Base-by-base conservation (phyloP, 2,113 vertebrate genomes). In the Brienomyrus longianalis region DNA sequence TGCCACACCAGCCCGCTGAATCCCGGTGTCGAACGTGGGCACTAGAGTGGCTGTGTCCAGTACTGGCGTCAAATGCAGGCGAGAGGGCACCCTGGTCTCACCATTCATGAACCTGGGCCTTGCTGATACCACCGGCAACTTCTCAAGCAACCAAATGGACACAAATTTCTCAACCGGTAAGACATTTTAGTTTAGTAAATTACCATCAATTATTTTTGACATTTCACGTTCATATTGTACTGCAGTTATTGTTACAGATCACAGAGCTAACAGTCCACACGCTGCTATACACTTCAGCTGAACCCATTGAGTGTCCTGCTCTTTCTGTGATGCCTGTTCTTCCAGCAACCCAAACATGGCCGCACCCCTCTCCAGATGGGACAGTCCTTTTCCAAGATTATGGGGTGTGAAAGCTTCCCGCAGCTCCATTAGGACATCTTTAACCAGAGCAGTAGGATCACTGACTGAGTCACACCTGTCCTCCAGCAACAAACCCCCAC, bases 101-200 rank as follows among this genome's bases (percentile, higher is more conserved):
- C 90, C 90, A 17, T 89, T 93, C 23, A 92, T 88, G 66, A 91
- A 86, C 66, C 5, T 52, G 35, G 45, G 86, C 3, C 21, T 51
- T 3, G n/a, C 39, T 39, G 91, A 83, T 62, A 9, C 45, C 23
- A 70, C 89, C 3, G 13, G 84, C 9, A 84, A n/a, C 86, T 35
- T 51, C 31, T 86, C 31, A 70, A 62, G 88, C n/a, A 31, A 17
- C 85, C 62, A 52, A 88, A 52, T 89, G 91, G 2, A 45, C 89
- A 27, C 62, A 88, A 45, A 86, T 17, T 48, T 35, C 70, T 88
- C 45, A 54, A 7, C 51, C 35, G 92, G 92, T 92, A 27, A 85
- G 87, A 48, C 35, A 51, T 23, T 23, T 39, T 21, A 39, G 17
- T 9, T 83, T 45, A 23, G 39, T 47, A 23, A 83, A 48, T 19